Evolutionary conservation across 92 coral and sea anemone genomes (phyloP).

Genomic region (Porites cylindrica): DNA sequence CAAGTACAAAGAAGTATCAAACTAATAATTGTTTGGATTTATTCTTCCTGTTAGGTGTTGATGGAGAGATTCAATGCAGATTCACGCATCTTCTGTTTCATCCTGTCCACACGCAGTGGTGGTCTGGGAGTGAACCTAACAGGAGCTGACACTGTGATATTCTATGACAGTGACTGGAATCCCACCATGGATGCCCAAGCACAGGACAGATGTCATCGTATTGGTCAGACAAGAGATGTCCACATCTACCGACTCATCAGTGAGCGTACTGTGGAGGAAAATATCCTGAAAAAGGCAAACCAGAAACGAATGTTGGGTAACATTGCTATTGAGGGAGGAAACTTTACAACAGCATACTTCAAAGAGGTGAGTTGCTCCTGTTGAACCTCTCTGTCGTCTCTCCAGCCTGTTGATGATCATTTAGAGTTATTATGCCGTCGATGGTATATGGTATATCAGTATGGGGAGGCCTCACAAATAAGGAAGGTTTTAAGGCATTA

Average conservation of each 20-base stretch:
- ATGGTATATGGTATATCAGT: too few species aligned
- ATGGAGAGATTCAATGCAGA: constrained; percentile 99
- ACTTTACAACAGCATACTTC: constrained; percentile 95
- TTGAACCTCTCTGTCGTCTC: too few species aligned
- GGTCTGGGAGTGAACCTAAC: constrained; percentile 98
- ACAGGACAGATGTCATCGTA: constrained; percentile 98
- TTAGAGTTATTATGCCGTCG: neutral
- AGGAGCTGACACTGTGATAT: constrained; percentile 98
- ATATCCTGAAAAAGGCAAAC: constrained; percentile 95
- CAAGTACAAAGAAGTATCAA: too few species aligned
- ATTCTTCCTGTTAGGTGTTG: constrained; percentile 73
- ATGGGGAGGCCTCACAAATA: too few species aligned
- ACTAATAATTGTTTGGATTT: neutral
- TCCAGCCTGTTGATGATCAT: neutral
- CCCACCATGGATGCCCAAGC: constrained; percentile 99
- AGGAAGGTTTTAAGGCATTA: too few species aligned
- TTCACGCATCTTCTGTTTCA: constrained; percentile 93
- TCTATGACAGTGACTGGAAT: constrained; percentile 99
- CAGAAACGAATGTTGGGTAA: constrained; percentile 96
- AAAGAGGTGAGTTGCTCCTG: constrained; percentile 73
- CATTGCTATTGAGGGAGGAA: constrained; percentile 98
- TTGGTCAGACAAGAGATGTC: constrained; percentile 99
- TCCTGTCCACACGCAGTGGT: constrained; percentile 98
- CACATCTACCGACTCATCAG: constrained; percentile 97
- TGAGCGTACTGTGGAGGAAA: constrained; percentile 96